Evolutionary conservation across 2,888 invertebrate species (phyloP).

Genomic region (Venusia cambrica): DNA sequence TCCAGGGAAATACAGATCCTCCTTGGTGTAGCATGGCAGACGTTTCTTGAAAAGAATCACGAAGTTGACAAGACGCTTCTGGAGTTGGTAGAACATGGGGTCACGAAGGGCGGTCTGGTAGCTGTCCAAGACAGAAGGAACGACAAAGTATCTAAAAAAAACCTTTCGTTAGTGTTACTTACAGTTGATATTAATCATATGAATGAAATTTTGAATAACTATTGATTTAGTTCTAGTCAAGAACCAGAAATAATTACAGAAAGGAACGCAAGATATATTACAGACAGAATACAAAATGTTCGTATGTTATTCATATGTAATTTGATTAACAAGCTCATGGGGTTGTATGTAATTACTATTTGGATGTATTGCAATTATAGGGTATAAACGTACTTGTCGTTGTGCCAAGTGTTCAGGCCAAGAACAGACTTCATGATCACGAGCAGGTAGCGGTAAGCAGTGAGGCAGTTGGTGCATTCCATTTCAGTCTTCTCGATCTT

Average conservation of each 20-base stretch:
- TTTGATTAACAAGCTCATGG: too few species aligned
- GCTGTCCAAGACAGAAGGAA: constrained; percentile 82
- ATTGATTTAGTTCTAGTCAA: too few species aligned
- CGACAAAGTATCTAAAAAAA: constrained; percentile 67
- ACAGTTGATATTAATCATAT: too few species aligned
- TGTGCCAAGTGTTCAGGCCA: constrained; percentile 57
- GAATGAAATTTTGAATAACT: too few species aligned
- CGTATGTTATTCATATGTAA: too few species aligned
- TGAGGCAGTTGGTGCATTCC: constrained; percentile 49
- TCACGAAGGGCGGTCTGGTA: constrained; percentile 86
- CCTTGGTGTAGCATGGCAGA: constrained; percentile 81
- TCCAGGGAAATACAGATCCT: constrained; percentile 83
- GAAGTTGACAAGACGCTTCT: constrained; percentile 81
- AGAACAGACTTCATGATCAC: constrained; percentile 75
- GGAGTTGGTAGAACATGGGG: constrained; percentile 86
- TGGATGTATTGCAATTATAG: too few species aligned
- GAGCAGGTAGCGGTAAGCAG: constrained; percentile 81
- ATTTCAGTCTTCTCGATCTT: constrained; percentile 61
- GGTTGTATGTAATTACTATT: too few species aligned
- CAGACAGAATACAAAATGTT: too few species aligned
- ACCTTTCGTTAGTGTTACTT: too few species aligned
- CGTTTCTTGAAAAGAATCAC: constrained; percentile 82
- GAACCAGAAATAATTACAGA: too few species aligned
- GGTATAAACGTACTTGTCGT: constrained; percentile 67
- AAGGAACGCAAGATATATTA: too few species aligned